Evolutionary conservation across 2,888 invertebrate genomes (phyloP).

Genomic region (Ormyrus rosae): DNA sequence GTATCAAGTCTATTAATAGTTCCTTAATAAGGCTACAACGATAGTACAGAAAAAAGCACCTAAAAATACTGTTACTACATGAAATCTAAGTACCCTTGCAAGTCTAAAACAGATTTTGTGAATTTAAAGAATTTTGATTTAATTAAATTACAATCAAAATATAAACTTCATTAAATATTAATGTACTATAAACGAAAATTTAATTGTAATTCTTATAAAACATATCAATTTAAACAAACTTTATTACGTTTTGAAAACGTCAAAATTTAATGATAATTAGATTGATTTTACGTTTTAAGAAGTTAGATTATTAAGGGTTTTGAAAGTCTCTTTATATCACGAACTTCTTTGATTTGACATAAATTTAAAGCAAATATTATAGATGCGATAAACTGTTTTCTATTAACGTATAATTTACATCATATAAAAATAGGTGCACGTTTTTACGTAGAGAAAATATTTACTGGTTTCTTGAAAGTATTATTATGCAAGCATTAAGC

Average conservation of each 20-base stretch:
- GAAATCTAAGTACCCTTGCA: conserved; percentile 1
- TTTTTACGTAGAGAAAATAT: background rate
- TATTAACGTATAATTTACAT: background rate
- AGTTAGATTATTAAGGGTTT: no score
- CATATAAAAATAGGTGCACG: background rate
- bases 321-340: no score
- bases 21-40: conserved; percentile 37
- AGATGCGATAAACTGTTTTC: background rate
- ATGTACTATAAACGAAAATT: background rate
- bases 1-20: conserved; percentile 29
- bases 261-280: no score
- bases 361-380: no score
- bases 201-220: background rate
- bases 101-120: no score
- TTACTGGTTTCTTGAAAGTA: background rate
- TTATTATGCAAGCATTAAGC: background rate
- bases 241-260: no score
- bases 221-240: background rate
- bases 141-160: background rate
- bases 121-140: background rate
- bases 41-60: conserved; percentile 31
- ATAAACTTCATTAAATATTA: background rate
- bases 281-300: no score
- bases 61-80: conserved; percentile 8
- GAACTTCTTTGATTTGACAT: no score